Conservation (phyloP, 2,888 invertebrate species). For the Lobophora halterata region DNA sequence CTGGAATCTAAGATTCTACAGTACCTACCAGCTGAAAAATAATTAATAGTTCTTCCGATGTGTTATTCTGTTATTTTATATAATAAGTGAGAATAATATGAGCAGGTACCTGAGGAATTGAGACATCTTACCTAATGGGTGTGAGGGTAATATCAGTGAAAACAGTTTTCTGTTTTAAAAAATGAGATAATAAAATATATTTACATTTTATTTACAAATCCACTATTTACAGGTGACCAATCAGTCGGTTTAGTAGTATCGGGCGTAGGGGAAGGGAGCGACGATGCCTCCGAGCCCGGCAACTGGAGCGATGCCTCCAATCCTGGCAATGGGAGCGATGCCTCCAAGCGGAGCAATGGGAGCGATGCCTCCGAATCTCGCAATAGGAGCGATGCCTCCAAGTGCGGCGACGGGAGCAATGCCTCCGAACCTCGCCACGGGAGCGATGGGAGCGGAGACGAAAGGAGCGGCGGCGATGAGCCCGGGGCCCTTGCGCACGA, state of each 20-base stretch:
- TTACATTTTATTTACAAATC: slow-evolving; percentile 24
- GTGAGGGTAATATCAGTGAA: too few relatives aligned
- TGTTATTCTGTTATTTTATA: too few relatives aligned
- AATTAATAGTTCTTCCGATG: too few relatives aligned
- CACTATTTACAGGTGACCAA: slow-evolving; percentile 15
- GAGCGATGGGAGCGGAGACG: slow-evolving; percentile 31
- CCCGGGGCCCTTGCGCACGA: slow-evolving; percentile 70
- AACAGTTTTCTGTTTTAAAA: neutral
- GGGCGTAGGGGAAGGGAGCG: slow-evolving; percentile 33
- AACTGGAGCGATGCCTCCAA: slow-evolving; percentile 29
- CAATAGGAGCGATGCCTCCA: slow-evolving; percentile 19
- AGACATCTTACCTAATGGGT: too few relatives aligned
- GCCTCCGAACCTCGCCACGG: slow-evolving; percentile 23
- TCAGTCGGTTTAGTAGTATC: slow-evolving; percentile 33
- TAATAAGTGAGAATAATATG: too few relatives aligned
- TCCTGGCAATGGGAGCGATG: slow-evolving; percentile 29
- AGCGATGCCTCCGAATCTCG: slow-evolving; percentile 31
- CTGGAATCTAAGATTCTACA: too few relatives aligned
- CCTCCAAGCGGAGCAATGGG: slow-evolving; percentile 29
- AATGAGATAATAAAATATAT: neutral
- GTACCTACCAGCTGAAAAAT: too few relatives aligned
- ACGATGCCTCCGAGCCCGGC: slow-evolving; percentile 9
- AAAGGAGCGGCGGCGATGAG: slow-evolving; percentile 42
- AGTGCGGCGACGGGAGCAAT: slow-evolving; percentile 22
- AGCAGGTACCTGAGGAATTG: too few relatives aligned